Base-by-base conservation (phyloP, 2,888 invertebrate species). In the Eilema caniola region DNA sequence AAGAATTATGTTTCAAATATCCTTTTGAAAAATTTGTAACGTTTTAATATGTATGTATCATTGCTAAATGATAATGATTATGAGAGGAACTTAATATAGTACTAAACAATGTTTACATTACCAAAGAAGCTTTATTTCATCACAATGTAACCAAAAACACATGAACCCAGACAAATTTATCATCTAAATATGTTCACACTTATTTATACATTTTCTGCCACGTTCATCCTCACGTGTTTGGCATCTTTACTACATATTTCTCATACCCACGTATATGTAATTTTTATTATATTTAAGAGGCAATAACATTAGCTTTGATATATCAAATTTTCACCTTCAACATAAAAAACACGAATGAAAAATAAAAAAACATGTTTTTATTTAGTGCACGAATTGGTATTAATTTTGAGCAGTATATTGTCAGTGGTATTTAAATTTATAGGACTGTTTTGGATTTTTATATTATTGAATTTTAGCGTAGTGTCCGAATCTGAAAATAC, bases 161-260 rank as follows among this genome's bases (percentile, higher is more conserved):
- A 33, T 65, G 65, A 65, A 60, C 31, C 28, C 23, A n/a, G 28
- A 57, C 14, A 14, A 23, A 53, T 64, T 33, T 16, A 65, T 56
- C 28, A 23, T 16, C 23, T 16, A 56, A 37, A 28, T 41, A 47
- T 64, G 20, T 24, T 57, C 31, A 57, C 65, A 57, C 57, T 24
- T 28, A 33, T 23, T 57, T 24, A 33, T 24, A 16, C 33, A 57
- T 20, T 56, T 28, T 31, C 31, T 33, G 57, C 10, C 23, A 24
- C 65, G 64, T 53, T n/a, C 25, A n/a, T 11, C 16, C 16, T 47
- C 69, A 66, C 69, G 65, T 66, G 61, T 69, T 65, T 69, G 69
- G 69, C 69, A 69, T 61, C 69, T 20, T 37, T 53, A n/a, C 59
- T 23, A 41, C 16, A 41, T 62, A 47, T 31, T 69, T 47, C 23